Evolutionary conservation across 1,140 invertebrate species (phyloP).

Genomic region (Araneus ventricosus): DNA sequence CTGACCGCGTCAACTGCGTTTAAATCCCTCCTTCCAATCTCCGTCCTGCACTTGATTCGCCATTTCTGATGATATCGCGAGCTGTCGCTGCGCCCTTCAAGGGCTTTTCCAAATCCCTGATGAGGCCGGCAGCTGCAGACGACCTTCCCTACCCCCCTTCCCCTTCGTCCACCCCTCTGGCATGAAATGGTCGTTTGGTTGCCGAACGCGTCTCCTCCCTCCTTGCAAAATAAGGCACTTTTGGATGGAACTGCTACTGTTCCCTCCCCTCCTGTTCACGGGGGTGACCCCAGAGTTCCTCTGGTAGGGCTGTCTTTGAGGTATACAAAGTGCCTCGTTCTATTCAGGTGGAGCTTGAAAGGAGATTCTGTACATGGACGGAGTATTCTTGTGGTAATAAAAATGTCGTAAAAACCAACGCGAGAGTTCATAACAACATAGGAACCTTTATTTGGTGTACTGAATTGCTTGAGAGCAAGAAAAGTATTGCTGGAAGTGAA

Average conservation of each 20-base stretch:
- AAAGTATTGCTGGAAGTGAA: not conserved
- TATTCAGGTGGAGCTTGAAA: not conserved
- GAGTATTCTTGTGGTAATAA: not conserved
- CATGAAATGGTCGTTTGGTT: slow-evolving; percentile 53
- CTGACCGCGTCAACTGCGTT: slow-evolving; percentile 19
- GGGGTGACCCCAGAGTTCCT: not conserved
- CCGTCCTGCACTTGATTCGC: not conserved
- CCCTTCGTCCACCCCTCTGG: not conserved
- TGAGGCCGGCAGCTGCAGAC: slow-evolving; percentile 38
- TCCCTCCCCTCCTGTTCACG: not conserved
- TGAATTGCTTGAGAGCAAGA: not conserved
- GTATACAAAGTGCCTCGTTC: not conserved
- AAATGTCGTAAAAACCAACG: not conserved
- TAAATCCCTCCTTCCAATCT: not conserved
- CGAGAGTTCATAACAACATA: not conserved
- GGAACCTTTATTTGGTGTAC: not conserved
- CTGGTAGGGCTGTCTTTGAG: not conserved
- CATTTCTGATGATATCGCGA: not conserved
- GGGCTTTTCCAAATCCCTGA: slow-evolving; percentile 47
- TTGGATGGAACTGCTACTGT: not conserved
- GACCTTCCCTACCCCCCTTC: not conserved
- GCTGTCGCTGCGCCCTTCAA: not conserved
- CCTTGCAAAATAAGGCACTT: not conserved
- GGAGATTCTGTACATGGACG: not conserved
- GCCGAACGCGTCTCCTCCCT: not conserved